phyloP scores from a whole-genome alignment of 1,140 invertebrate genomes.

The Drosophila truncata region DNA sequence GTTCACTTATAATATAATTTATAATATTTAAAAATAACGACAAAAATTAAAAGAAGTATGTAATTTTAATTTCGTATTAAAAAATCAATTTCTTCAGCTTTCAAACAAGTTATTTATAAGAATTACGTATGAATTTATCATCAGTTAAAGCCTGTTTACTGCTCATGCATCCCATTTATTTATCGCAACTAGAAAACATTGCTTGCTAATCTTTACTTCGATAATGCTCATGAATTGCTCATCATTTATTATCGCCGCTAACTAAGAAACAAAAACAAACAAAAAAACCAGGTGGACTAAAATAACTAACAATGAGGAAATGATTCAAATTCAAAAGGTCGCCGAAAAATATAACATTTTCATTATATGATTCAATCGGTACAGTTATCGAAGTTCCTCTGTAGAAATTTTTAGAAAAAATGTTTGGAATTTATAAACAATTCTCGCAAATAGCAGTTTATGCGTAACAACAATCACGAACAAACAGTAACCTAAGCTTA shows the following conservation, averaged over 20 bases:
- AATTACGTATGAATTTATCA: not conserved
- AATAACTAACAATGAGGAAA: not conserved
- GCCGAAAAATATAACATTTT: not conserved
- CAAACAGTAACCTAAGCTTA: conserved; percentile 11
- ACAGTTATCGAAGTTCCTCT: not conserved
- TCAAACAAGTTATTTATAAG: not conserved
- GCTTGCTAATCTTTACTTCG: conserved; percentile 13
- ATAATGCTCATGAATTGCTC: conserved; percentile 26
- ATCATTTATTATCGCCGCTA: conserved; percentile 18
- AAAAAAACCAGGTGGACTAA: not conserved
- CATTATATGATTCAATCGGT: too few species aligned
- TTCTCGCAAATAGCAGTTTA: conserved; percentile 6
- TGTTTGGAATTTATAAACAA: not conserved
- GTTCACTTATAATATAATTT: too few species aligned
- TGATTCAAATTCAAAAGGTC: not conserved
- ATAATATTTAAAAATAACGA: too few species aligned
- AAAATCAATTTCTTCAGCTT: not conserved
- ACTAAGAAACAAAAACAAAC: not conserved
- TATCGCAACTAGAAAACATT: conserved; percentile 11
- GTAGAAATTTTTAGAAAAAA: too few species aligned
- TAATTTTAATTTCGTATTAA: not conserved
- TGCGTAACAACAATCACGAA: conserved; percentile 11
- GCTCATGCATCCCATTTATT: conserved; percentile 6
- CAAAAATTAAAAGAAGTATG: not conserved
- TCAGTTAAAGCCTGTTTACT: not conserved